Base-by-base conservation (phyloP, 2,113 vertebrate genomes). In the Symphodus melops region DNA sequence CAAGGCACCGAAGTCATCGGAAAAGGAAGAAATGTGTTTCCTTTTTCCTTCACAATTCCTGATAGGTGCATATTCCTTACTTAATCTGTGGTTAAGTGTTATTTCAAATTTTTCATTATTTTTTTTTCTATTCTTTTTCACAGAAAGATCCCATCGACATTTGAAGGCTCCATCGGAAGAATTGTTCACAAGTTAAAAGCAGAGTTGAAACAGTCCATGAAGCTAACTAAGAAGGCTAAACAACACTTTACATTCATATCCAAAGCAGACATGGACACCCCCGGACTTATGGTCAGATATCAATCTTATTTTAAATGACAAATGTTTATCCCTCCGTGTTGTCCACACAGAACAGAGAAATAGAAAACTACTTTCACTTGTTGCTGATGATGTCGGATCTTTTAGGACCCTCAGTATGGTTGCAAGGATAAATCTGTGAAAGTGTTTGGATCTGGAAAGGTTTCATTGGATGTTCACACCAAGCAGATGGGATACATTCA, bases 31-130 rank as follows among this genome's bases (percentile, higher is more conserved):
- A 87, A 94, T 3, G 49, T 71, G 2, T 92, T 17, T 55, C 88
- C 91, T 17, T 93, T 94, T 75, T 68, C 0, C 3, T 93, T 93
- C 60, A 75, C 64, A 17, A 88, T 94, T 76, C 92, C 92, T 12
- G 61, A 91, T 33, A 72, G 86, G 92, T 91, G 48, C 51, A 13
- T 60, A 19, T 4, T 62, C 7, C 0, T 1, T 41, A 19, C 13
- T 5, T 3, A 0, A 0, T 63, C 4, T 10, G 4, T 25, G 10
- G 49, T 23, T 68, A 4, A 56, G 1, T 25, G 5, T 13, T 16
- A 51, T 20, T 14, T 0, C n/a, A n/a, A n/a, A n/a, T n/a, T 42
- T 0, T 36, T 0, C 49, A 7, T 2, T 3, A 46, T 14, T 52
- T 13, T 3, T 79, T 1, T 63, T 49, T 3, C 62, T 20, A 11